Conservation (phyloP, 2,113 vertebrate species). For the Monarcha castaneiventris region DNA sequence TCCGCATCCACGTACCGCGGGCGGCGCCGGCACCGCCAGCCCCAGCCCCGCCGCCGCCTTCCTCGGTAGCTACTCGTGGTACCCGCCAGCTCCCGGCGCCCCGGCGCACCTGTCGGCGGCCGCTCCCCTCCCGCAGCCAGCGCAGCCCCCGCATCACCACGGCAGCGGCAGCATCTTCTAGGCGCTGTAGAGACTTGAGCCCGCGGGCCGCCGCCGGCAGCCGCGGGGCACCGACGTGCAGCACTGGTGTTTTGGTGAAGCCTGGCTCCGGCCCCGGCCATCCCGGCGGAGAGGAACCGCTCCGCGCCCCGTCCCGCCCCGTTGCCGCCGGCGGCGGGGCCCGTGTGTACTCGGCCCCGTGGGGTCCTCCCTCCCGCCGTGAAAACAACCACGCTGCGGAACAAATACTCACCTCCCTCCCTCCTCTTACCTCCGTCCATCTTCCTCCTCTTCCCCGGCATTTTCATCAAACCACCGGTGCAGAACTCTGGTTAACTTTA, state of each 20-base stretch:
- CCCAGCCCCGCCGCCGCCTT: constrained; percentile 77
- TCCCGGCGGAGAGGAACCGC: neutral
- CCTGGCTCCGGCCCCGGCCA: neutral
- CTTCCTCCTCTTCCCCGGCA: neutral
- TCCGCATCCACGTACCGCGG: constrained; percentile 79
- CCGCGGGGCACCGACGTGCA: neutral
- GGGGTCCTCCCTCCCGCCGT: neutral
- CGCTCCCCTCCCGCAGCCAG: constrained; percentile 78
- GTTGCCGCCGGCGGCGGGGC: neutral
- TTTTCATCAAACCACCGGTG: constrained; percentile 78
- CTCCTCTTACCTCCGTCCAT: neutral
- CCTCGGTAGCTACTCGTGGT: constrained; percentile 92
- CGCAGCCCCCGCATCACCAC: constrained; percentile 74
- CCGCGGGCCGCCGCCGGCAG: neutral
- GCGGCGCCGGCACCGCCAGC: constrained; percentile 57
- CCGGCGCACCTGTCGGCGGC: constrained; percentile 81
- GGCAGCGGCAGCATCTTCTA: constrained; percentile 88
- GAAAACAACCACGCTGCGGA: neutral
- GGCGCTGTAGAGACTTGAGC: constrained; percentile 22
- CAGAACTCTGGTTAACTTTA: constrained; percentile 78
- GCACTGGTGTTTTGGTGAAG: constrained; percentile 26
- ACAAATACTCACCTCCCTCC: neutral
- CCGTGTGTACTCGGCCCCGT: neutral
- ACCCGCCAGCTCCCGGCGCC: constrained; percentile 84
- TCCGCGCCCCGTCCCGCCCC: neutral